These are phyloP conservation scores for Xenopus laevis DNA, from an alignment of 2,113 vertebrate genomes.

Conservation along the genomic window DNA sequence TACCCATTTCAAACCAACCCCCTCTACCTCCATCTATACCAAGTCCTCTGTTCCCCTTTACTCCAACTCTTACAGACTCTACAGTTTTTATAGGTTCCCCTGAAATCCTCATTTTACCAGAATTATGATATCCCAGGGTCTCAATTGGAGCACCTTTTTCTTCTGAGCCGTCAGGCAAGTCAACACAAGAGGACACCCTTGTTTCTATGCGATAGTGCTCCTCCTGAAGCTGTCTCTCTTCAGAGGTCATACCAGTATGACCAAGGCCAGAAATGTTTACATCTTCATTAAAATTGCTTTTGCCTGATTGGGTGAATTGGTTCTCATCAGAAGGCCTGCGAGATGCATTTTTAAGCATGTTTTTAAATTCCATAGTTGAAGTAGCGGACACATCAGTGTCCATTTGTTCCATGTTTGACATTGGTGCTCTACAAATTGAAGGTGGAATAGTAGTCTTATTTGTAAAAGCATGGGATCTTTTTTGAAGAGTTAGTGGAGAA, in stretches of 20 bases:
- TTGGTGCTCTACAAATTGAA: constrained; percentile 35
- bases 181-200: constrained; percentile 75
- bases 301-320: constrained; percentile 59
- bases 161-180: constrained; percentile 69
- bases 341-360: constrained; percentile 77
- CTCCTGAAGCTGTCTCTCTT: constrained; percentile 54
- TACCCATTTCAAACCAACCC: constrained; percentile 68
- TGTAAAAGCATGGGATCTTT: constrained; percentile 62
- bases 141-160: constrained; percentile 86
- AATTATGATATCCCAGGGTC: constrained; percentile 75
- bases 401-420: constrained; percentile 49
- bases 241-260: constrained; percentile 44
- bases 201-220: constrained; percentile 92
- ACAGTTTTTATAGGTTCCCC: constrained; percentile 94
- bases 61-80: constrained; percentile 85
- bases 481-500: constrained; percentile 59
- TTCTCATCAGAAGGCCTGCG: constrained; percentile 70
- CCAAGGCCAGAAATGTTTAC: constrained; percentile 43
- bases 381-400: constrained; percentile 65
- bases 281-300: constrained; percentile 50
- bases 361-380: constrained; percentile 75
- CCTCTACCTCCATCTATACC: constrained; percentile 66
- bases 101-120: constrained; percentile 67
- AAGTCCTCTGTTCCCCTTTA: constrained; percentile 72
- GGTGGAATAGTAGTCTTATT: constrained; percentile 56